phyloP scores from a whole-genome alignment of 2,113 vertebrate species.

The Hyaena hyaena region DNA sequence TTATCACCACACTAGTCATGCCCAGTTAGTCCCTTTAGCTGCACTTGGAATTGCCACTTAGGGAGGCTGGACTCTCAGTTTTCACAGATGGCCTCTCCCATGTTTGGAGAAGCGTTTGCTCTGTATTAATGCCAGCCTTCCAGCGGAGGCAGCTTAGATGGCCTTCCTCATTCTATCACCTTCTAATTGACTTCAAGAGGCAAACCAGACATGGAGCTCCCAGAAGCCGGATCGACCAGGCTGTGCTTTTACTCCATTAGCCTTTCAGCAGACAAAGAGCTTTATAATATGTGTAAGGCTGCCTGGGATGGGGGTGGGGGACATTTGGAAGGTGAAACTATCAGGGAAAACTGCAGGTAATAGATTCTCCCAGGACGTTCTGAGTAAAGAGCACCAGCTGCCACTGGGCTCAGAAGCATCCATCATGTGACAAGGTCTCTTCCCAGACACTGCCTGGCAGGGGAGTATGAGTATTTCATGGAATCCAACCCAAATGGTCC shows the following conservation, averaged over 20 bases:
- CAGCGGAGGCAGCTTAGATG: neutral
- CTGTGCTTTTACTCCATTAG: neutral
- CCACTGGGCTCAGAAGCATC: neutral
- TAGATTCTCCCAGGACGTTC: neutral
- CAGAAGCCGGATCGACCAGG: neutral
- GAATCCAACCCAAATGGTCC: neutral
- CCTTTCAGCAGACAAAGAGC: neutral
- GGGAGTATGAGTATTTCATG: neutral
- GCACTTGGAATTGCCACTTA: neutral
- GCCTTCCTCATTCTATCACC: constrained; percentile 30
- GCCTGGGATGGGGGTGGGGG: neutral
- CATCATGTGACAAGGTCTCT: neutral
- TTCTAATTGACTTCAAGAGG: constrained; percentile 26
- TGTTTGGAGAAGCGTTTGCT: neutral
- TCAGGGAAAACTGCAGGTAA: neutral
- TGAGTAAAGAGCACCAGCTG: neutral
- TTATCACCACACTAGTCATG: too few relatives aligned
- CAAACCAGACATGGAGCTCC: neutral
- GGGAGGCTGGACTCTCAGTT: neutral
- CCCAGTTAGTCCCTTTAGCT: neutral
- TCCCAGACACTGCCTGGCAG: neutral
- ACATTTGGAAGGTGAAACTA: neutral
- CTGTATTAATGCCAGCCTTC: neutral
- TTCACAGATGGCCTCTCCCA: neutral
- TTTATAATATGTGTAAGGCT: neutral